Evolutionary conservation across 2,113 vertebrate species (phyloP), one percentile per base, ranked within the genome.

Genomic region (Dermatemys mawii): DNA sequence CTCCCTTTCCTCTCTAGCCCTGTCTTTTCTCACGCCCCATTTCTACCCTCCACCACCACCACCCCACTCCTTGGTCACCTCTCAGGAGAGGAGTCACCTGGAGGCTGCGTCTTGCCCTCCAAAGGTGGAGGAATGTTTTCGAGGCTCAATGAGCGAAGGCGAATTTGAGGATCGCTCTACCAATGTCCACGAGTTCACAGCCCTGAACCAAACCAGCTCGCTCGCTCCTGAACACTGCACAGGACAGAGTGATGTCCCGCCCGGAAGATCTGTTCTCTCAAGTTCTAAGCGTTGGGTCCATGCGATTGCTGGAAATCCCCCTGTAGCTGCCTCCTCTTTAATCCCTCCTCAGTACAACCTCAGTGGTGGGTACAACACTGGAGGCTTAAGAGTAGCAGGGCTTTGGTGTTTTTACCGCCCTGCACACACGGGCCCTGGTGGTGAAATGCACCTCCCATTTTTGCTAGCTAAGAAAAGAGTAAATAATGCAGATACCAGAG

Each of bases 171-270:
- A 50, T 88, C 35, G 46, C 85, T 70, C 63, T 73, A 41, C 19
- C 83, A 63, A 24, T 32, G 83, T 57, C 26, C 44, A 41, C 5
- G 17, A 63, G 54, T 26, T 12, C 26, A 27, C 54, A 27, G n/a
- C 32, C 13, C 60, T 17, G 60, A 63, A 63, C 60, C 60, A 63
- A 63, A 63, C 24, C 49, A 8, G 11, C 49, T 11, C 48, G 24
- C 50, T 6, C 38, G 38, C 73, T 27, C 50, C 57, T 2, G 10
- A 46, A 10, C 90, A 46, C 70, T 51, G 48, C 27, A 50, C 75
- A 83, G 49, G 67, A 11, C 24, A 78, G 24, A 80, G 41, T 12
- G 4, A 0, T 0, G 9, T 46, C n/a, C 70, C 19, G 12, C 4
- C 60, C 3, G 6, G n/a, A 6, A 38, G n/a, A 41, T 3, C n/a